phyloP scores from a whole-genome alignment of 2,888 invertebrate species.

The Drosophila melanocephala region DNA sequence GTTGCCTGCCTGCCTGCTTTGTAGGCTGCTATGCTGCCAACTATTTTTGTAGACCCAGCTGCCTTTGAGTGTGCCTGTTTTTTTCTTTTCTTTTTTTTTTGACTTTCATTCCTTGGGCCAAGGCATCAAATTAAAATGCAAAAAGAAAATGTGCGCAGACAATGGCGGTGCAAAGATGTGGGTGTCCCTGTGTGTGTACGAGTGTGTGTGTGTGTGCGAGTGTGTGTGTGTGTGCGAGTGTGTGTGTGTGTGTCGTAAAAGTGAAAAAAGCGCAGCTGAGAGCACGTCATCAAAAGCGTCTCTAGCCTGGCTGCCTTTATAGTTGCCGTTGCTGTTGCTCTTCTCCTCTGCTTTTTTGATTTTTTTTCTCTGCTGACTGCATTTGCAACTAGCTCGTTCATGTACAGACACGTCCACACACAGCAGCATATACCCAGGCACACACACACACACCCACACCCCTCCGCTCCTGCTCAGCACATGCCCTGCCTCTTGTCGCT shows the following conservation, averaged over 20 bases:
- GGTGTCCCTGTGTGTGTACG: slow-evolving; percentile 14
- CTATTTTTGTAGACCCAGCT: slow-evolving; percentile 74
- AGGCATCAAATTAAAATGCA: slow-evolving; percentile 74
- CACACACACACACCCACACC: background rate
- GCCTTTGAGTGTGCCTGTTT: slow-evolving; percentile 36
- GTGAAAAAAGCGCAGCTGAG: slow-evolving; percentile 76
- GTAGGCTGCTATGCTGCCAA: slow-evolving; percentile 45
- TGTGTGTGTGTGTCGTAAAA: slow-evolving; percentile 40
- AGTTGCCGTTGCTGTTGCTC: slow-evolving; percentile 22
- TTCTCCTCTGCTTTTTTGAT: slow-evolving; percentile 13
- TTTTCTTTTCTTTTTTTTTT: background rate
- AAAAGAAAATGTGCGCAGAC: slow-evolving; percentile 41
- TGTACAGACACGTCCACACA: slow-evolving; percentile 46
- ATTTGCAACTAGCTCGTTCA: slow-evolving; percentile 51
- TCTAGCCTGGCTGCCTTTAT: slow-evolving; percentile 26
- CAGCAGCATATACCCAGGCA: background rate
- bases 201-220: slow-evolving; percentile 7
- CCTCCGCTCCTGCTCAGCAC: background rate
- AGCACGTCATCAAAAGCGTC: slow-evolving; percentile 68
- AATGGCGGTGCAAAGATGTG: slow-evolving; percentile 8
- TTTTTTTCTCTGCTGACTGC: slow-evolving; percentile 19
- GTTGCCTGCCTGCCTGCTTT: background rate
- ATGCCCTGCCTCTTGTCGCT: background rate
- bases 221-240: slow-evolving; percentile 7
- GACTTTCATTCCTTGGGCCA: slow-evolving; percentile 47